Evolutionary conservation across 2,797 vertebrate species (phyloP).

Genomic region (Hemibagrus guttatus): DNA sequence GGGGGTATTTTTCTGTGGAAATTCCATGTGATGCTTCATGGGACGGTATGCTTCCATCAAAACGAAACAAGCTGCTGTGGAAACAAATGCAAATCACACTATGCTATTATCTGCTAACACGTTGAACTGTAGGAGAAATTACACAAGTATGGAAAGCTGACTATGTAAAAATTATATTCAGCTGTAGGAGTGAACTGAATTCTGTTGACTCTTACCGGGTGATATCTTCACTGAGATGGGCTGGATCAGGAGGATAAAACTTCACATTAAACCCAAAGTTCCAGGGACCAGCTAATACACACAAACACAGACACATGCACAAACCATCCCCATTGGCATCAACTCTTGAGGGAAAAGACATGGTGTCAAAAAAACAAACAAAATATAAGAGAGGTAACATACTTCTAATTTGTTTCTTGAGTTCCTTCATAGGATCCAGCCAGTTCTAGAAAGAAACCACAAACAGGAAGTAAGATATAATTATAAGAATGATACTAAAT

Average conservation of each 20-base stretch:
- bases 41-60: background rate
- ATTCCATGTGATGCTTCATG: background rate
- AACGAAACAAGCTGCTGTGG: background rate
- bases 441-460: constrained; percentile 84
- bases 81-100: background rate
- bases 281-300: constrained; percentile 88
- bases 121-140: background rate
- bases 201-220: constrained; percentile 80
- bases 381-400: constrained; percentile 50
- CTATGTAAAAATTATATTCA: background rate
- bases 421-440: constrained; percentile 94
- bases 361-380: background rate
- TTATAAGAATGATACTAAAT: background rate
- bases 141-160: too few species aligned
- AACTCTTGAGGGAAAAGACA: background rate
- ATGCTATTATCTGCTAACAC: background rate
- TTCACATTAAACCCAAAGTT: constrained; percentile 97
- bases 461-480: constrained; percentile 23
- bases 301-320: constrained; percentile 2
- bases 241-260: constrained; percentile 96
- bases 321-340: background rate
- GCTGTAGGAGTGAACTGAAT: background rate
- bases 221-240: constrained; percentile 95
- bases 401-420: constrained; percentile 98
- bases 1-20: background rate